Base-by-base conservation (phyloP, 2,888 invertebrate species). In the Epirrhoe tristata region DNA sequence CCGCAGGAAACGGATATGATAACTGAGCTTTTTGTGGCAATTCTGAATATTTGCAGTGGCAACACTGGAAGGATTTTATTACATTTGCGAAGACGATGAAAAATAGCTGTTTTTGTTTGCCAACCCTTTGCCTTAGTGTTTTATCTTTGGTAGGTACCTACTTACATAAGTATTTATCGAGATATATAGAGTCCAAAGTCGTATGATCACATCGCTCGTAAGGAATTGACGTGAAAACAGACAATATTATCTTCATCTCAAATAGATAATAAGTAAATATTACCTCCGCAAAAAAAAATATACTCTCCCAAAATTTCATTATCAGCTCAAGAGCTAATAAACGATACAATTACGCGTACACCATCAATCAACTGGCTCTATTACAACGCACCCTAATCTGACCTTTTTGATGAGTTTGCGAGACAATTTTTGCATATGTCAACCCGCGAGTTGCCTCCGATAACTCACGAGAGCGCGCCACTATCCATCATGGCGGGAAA, bases 391-490 rank as follows among this genome's bases (percentile, higher is more conserved):
- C 72, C 77, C 81, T 85, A 86, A 88, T 87, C 83, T 83, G 83
- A 89, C 88, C 89, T 88, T 85, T 86, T 84, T 90, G 86, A 89
- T 90, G 85, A 90, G 85, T 89, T 89, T 81, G 81, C 87, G 82
- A 91, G 89, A 91, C 91, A 92, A 89, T 92, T 93, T 93, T 93
- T 93, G 93, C 93, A 93, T 93, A 90, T 90, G 93, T 90, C 93
- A 91, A 90, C 88, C 81, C 83, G 71, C 73, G 75, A 74, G 86
- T 81, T 78, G 76, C 80, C 81, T 82, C 88, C 88, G 83, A 92
- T 93, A 90, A 86, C 84, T 93, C 89, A 91, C 78, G 77, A 77
- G 75, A 71, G 79, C 80, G 77, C 83, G 82, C 81, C 81, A 84
- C 85, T 79, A 93, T 93, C 90, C 86, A 90, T 93, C 93, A 92